Base-by-base conservation (phyloP, 2,888 invertebrate genomes). In the Piscicola geometra region DNA sequence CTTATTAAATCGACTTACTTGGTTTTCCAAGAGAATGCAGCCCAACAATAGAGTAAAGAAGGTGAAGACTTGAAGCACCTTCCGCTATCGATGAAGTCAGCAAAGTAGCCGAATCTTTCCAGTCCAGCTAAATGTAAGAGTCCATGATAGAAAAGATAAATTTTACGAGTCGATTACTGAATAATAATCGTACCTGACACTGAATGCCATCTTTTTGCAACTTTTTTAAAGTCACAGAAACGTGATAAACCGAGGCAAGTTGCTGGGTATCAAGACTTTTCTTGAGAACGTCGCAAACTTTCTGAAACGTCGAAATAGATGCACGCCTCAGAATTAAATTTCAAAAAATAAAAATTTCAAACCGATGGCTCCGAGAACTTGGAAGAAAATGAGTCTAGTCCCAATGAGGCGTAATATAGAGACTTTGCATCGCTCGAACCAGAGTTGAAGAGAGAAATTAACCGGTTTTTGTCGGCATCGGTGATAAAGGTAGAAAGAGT, bases 361-460 rank as follows among this genome's bases (percentile, higher is more conserved):
- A 78, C 78, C 56, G 36, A n/a, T 1, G 76, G 30, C 15, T 75
- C 56, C 18, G 75, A 67, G 1, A 78, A n/a, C 21, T 75, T 30
- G 9, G 75, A 71, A 47, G 75, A 90, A 0, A 92, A 86, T 68
- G 90, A 86, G 80, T 89, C 90, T 76, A 90, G 88, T 69, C 93
- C 94, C 75, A 90, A 87, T 0, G 90, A 88, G 1, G 91, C 90
- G 87, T 91, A 91, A 83, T 92, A 91, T 41, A 91, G 85, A 2
- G 89, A 86, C 9, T 83, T 81, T 32, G 84, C 80, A 78, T 86
- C 86, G 30, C 75, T 72, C 15, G 78, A 75, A 71, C 81, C 83
- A 0, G 85, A 84, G 52, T 83, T 82, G 81, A 86, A 86, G 5
- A 86, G 83, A 21, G 81, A 79, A 77, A 82, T 82, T 41, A 86